Evolutionary conservation across 2,888 invertebrate species (phyloP).

Genomic region (Dermolepida albohirtum): DNA sequence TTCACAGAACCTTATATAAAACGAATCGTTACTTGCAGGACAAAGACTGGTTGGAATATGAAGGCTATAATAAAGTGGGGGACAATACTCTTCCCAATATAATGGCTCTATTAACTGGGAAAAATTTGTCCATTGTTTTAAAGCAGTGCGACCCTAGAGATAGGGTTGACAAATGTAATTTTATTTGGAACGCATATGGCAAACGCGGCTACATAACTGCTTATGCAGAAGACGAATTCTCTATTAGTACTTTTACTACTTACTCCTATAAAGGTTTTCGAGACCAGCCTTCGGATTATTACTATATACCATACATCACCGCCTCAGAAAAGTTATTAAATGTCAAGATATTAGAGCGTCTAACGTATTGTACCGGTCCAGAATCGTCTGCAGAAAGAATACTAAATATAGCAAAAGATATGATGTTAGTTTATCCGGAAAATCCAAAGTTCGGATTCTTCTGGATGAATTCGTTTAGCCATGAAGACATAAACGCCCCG

Average conservation of each 20-base stretch:
- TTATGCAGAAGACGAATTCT: constrained; percentile 81
- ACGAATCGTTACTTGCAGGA: constrained; percentile 76
- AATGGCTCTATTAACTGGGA: constrained; percentile 84
- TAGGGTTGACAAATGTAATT: constrained; percentile 75
- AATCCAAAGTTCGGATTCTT: constrained; percentile 80
- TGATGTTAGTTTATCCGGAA: constrained; percentile 72
- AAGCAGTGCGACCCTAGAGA: constrained; percentile 67
- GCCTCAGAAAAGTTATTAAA: constrained; percentile 70
- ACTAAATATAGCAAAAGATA: constrained; percentile 76
- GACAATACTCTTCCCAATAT: constrained; percentile 93
- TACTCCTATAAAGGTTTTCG: constrained; percentile 79
- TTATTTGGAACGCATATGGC: constrained; percentile 83
- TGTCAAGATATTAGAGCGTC: constrained; percentile 17
- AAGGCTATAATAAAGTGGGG: constrained; percentile 73
- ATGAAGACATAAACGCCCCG: constrained; percentile 76
- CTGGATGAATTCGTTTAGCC: constrained; percentile 85
- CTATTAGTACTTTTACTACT: constrained; percentile 82
- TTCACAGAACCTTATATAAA: constrained; percentile 79
- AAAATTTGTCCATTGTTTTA: constrained; percentile 65
- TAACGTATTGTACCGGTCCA: constrained; percentile 70
- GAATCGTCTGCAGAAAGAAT: constrained; percentile 75
- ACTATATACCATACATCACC: constrained; percentile 79
- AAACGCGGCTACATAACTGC: constrained; percentile 80
- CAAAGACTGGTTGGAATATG: constrained; percentile 59
- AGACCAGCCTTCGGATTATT: constrained; percentile 83